A percentile compares a stretch with the other conserved stretches of the same genome.
phyloP scores from a whole-genome alignment of 2,888 invertebrate genomes.

The Bibio marci region DNA sequence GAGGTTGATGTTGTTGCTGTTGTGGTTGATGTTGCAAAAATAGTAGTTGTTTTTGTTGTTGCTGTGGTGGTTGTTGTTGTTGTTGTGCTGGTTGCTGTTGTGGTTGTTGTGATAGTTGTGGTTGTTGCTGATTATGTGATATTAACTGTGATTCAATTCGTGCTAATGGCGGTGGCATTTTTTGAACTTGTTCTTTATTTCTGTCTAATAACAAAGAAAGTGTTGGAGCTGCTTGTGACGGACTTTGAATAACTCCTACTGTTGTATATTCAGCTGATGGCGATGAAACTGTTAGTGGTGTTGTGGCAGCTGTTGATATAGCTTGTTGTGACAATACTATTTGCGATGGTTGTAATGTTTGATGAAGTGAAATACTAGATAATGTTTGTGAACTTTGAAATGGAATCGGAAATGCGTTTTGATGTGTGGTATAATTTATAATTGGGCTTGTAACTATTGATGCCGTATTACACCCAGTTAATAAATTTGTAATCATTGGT shows the following conservation, averaged over 20 bases:
- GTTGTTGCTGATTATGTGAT: no score
- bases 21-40: no score
- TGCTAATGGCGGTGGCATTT: constrained; percentile 23
- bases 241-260: constrained; percentile 31
- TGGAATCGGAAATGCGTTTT: no score
- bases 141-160: constrained; percentile 1
- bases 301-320: background rate
- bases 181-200: constrained; percentile 14
- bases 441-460: no score
- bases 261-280: background rate
- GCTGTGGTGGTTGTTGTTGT: no score
- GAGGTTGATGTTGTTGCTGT: no score
- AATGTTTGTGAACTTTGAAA: no score
- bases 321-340: background rate
- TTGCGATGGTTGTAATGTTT: background rate
- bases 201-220: constrained; percentile 53
- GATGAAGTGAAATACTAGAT: no score
- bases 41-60: no score
- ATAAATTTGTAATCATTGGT: constrained; percentile 27
- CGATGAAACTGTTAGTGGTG: constrained; percentile 4
- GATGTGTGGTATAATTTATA: background rate
- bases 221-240: constrained; percentile 54
- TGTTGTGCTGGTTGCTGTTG: no score
- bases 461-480: constrained; percentile 21
- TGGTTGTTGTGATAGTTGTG: no score